These are phyloP conservation scores for Macrosiphum euphorbiae DNA, from an alignment of 2,888 invertebrate genomes.

Conservation along the genomic window DNA sequence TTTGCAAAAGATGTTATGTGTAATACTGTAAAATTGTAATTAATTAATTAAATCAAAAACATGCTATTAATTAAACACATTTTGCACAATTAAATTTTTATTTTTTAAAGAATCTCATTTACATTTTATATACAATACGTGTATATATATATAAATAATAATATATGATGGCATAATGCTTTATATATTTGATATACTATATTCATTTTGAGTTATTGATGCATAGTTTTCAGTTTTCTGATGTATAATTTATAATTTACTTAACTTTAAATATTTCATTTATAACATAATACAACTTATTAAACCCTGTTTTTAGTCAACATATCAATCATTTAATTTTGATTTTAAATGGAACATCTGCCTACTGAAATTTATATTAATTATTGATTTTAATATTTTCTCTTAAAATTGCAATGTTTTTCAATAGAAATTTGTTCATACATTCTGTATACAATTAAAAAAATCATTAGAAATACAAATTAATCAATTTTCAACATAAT, in stretches of 20 bases:
- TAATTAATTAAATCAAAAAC: neutral
- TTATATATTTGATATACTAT: neutral
- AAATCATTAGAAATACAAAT: neutral
- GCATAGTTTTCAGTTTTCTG: constrained; percentile 16
- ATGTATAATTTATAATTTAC: neutral
- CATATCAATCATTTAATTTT: neutral
- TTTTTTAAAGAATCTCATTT: constrained; percentile 47
- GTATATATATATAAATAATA: neutral
- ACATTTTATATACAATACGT: neutral
- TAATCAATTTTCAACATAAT: neutral
- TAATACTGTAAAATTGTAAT: neutral
- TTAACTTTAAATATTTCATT: neutral
- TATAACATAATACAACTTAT: neutral
- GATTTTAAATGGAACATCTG: neutral
- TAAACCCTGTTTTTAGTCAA: neutral
- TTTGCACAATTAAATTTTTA: neutral
- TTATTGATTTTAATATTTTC: neutral
- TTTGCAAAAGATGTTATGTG: neutral
- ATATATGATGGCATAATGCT: neutral
- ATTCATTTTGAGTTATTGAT: constrained; percentile 2
- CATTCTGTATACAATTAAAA: neutral
- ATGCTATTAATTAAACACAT: neutral
- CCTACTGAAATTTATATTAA: neutral
- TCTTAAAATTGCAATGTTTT: neutral
- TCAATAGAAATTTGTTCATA: neutral